Evolutionary conservation across 2,113 vertebrate species (phyloP), one percentile per base, ranked within the genome.

Genomic region (Oxyura jamaicensis): DNA sequence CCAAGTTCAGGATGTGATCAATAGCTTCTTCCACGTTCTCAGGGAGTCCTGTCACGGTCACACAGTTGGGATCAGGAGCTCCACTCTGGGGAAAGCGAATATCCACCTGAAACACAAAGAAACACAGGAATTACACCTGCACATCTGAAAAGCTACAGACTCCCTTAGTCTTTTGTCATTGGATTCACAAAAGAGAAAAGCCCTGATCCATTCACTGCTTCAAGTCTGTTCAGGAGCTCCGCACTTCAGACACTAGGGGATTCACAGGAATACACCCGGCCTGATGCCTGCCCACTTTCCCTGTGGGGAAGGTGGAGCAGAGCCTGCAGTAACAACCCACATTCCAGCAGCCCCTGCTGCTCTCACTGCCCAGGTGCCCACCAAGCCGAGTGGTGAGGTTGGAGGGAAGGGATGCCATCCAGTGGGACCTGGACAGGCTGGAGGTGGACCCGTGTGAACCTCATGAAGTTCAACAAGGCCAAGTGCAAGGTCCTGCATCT

Each of bases 11-110:
- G 93, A 99, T 99, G 95, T 99, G 99, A 97, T 99, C 99, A 0
- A 99, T 99, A 96, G 99, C 99, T 97, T 99, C 99, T 93, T 99
- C 99, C 94, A 99, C 99, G 0, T 99, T 98, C 97, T 99, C 99
- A 6, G 99, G 99, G 68, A 99, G 99, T 39, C 99, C 99, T 3
- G 98, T 99, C 94, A 99, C 99, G 13, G 98, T 99, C 96, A 99
- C 99, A 1, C 98, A 98, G 96, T 99, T 99, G 16, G 99, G 99
- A 94, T 99, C 99, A 71, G 99, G 97, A 91, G 99, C 98, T 67
- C 99, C 99, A 13, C 98, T 99, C 97, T 99, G 99, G 11, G 99
- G 99, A 97, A 99, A 99, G 96, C 98, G 99, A 96, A 99, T 99
- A 95, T 99, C 99, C 97, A 99, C 99, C 99, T 99, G 91, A 11